Evolutionary conservation across 2,797 vertebrate genomes (phyloP), one percentile per base, ranked within the genome.

Genomic region (Lutjanus campechanus): DNA sequence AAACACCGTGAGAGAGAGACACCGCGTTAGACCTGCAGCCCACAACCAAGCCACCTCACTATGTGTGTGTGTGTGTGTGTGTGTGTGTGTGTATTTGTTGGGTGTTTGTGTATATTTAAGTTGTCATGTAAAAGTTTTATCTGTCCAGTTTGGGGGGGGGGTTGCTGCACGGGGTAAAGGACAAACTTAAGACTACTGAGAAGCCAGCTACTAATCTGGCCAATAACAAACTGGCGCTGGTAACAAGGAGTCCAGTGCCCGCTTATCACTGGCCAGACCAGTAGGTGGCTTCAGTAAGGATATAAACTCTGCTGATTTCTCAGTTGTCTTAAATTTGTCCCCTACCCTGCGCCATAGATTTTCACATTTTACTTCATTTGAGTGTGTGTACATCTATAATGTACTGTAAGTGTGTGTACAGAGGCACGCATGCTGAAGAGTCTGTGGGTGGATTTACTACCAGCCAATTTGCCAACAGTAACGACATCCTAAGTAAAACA

Each of bases 1-100:
- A 92, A 84, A 96, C 90, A 95, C 94, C 91, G 88, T 93, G 91
- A 93, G 92, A 96, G 93, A 96, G 86, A 95, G 90, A 95, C 90
- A 92, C 90, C 85, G 47, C 76, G 44, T 96, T 96, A 96, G 95
- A 95, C 85, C 89, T 79, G 77, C 74, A 85, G 78, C 83, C 79
- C 88, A 88, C 72, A 88, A 73, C 81, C 76, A 85, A 75, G 81
- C 68, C 70, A 70, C 55, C 49, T 75, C 74, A 72, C 72, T 65
- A n/a, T 61, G 44, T 44, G 83, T 62, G 76, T 25, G 58, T n/a
- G 86, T 62, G 79, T 20, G 55, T 25, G 12, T 29, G 83, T 62
- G 76, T 25, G 58, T n/a, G 86, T 62, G 79, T 20, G 55, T 25
- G 12, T 29, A 40, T 54, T 19, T 44, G n/a, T 8, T 49, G 58